These are phyloP conservation scores for Apodemus sylvaticus DNA, from an alignment of 2,113 vertebrate genomes.

Conservation along the genomic window DNA sequence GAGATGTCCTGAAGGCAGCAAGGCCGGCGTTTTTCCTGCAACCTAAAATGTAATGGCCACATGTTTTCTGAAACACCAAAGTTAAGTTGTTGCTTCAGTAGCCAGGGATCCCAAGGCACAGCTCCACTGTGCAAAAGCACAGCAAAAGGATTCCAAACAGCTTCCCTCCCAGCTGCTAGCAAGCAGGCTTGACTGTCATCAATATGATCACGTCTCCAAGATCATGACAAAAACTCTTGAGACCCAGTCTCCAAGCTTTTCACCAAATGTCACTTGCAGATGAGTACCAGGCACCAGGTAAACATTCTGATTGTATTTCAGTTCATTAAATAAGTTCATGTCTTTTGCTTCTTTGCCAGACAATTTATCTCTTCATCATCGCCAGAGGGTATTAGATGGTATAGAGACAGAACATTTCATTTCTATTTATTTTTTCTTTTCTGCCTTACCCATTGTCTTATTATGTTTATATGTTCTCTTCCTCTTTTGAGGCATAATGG, in stretches of 20 bases:
- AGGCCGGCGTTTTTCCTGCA: neutral
- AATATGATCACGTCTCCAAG: neutral
- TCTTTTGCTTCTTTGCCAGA: neutral
- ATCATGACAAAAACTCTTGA: too few relatives aligned
- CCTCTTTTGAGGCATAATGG: neutral
- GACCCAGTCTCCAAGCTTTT: neutral
- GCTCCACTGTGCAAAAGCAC: neutral
- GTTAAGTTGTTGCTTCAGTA: neutral
- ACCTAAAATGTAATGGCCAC: neutral
- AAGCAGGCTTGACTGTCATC: neutral
- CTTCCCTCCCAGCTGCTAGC: neutral
- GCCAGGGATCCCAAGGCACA: neutral
- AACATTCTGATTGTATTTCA: neutral
- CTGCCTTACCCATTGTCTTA: neutral
- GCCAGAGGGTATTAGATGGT: neutral
- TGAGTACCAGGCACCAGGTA: neutral
- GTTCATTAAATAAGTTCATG: neutral
- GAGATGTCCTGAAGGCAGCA: neutral
- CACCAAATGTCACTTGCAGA: neutral
- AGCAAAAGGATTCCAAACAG: neutral
- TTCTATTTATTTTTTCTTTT: neutral
- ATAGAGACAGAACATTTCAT: neutral
- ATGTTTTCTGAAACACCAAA: neutral
- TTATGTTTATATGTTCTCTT: neutral
- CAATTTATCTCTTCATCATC: neutral